Base-by-base conservation (phyloP, 2,888 invertebrate species). In the Noctua janthina region DNA sequence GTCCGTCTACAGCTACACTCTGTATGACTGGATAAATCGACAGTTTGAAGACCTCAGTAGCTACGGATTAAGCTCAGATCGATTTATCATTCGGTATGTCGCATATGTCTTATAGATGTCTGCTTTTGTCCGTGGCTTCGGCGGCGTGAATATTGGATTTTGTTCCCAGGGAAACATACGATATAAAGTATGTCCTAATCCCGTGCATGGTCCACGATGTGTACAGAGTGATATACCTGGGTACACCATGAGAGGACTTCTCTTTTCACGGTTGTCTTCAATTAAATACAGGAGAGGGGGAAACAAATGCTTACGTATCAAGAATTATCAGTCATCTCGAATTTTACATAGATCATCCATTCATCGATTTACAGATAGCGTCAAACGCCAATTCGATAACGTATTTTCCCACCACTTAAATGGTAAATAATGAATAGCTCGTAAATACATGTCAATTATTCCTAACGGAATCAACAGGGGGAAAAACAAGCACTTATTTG, bases 291-390 rank as follows among this genome's bases (percentile, higher is more conserved):
- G 15, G 29, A 29, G 29, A 15, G 15, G 4, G 23, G n/a, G 1
- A 15, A n/a, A 29, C 6, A 1, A n/a, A n/a, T 59, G 1, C 56
- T 8, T 23, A 56, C 1, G 1, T 62, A 62, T 15, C 59, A 62
- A 29, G 15, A 15, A 59, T 62, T 51, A 79, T 83, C 68, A 78
- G 35, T 72, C 39, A 56, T 7, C 20, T 43, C 59, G 49, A 15
- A 15, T 68, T 79, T 67, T 29, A 54, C 15, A 62, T 29, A 68
- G 67, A 72, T 79, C 35, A 35, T 29, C 64, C 76, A 29, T n/a
- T 78, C 59, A 81, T 81, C 71, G 79, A 78, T 81, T 82, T 81
- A 51, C n/a, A 76, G 74, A 86, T 79, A 83, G 17, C 49, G 6
- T 29, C 46, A 49, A 74, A 70, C 56, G 68, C 62, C n/a, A 17